phyloP scores from a whole-genome alignment of 2,888 invertebrate genomes.

The Branchellion lobata region DNA sequence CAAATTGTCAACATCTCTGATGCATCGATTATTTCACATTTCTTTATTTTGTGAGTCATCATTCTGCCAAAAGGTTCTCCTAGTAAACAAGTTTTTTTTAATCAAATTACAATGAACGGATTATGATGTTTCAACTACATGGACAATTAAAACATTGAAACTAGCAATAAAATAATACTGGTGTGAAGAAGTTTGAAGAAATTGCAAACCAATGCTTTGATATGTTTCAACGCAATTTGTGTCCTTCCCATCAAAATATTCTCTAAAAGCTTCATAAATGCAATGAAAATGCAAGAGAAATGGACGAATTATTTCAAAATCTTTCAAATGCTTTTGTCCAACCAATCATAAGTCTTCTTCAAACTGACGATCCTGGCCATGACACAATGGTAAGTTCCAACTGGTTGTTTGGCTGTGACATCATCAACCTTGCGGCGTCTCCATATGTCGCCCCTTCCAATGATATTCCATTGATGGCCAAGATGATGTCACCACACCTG shows the following conservation, averaged over 20 bases:
- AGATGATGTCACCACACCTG: constrained; percentile 64
- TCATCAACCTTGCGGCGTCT: constrained; percentile 63
- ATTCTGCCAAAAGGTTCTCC: not conserved
- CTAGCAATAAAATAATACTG: not conserved
- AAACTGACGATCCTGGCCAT: constrained; percentile 64
- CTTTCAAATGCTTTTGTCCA: too few species aligned
- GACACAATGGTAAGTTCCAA: constrained; percentile 63
- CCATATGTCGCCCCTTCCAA: constrained; percentile 62
- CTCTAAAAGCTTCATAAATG: not conserved
- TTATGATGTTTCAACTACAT: not conserved
- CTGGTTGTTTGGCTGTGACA: constrained; percentile 58
- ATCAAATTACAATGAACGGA: not conserved
- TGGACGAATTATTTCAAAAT: constrained; percentile 28
- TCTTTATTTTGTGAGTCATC: not conserved
- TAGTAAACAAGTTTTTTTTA: not conserved
- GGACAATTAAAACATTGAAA: too few species aligned
- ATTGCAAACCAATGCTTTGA: not conserved
- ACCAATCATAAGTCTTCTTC: constrained; percentile 45
- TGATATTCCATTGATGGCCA: constrained; percentile 63
- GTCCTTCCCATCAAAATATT: not conserved
- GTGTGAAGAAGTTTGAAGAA: not conserved
- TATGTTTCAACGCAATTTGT: constrained; percentile 4
- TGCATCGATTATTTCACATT: not conserved
- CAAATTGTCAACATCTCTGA: not conserved
- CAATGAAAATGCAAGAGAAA: not conserved